Percentiles rank a stretch among this genome's conserved stretches.
Conservation (phyloP, 2,797 vertebrate species). For the Anguilla pacifica region DNA sequence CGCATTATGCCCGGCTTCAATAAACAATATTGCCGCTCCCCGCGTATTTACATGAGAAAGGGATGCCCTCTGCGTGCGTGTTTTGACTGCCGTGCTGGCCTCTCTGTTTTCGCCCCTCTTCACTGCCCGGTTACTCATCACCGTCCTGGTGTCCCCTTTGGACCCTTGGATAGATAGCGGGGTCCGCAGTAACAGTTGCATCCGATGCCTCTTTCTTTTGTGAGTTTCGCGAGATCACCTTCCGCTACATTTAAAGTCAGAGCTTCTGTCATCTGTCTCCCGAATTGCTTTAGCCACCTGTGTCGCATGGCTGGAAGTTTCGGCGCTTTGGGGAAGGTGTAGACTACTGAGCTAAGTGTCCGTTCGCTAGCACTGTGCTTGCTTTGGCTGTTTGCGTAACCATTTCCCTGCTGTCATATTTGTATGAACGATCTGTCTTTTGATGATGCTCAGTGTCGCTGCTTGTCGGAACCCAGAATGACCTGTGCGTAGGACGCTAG, state of each 20-base stretch:
- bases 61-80: conserved; percentile 50
- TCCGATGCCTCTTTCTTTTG: neutral
- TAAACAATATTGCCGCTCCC: conserved; percentile 80
- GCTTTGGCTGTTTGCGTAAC: neutral
- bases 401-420: neutral
- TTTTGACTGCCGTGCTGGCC: conserved; percentile 10
- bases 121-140: neutral
- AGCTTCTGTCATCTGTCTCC: neutral
- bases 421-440: neutral
- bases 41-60: conserved; percentile 77
- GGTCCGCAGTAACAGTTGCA: neutral
- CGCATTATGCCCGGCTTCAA: conserved; percentile 77
- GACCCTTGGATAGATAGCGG: conserved; percentile 62
- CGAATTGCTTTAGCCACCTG: neutral
- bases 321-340: neutral
- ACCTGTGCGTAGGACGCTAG: neutral
- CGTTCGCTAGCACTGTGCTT: neutral
- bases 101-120: neutral
- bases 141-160: neutral
- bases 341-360: neutral
- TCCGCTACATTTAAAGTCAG: neutral
- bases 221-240: neutral
- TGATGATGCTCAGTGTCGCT: neutral
- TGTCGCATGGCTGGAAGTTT: neutral
- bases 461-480: neutral